Evolutionary conservation across 2,113 vertebrate genomes (phyloP).

Genomic region (Centropristis striata): DNA sequence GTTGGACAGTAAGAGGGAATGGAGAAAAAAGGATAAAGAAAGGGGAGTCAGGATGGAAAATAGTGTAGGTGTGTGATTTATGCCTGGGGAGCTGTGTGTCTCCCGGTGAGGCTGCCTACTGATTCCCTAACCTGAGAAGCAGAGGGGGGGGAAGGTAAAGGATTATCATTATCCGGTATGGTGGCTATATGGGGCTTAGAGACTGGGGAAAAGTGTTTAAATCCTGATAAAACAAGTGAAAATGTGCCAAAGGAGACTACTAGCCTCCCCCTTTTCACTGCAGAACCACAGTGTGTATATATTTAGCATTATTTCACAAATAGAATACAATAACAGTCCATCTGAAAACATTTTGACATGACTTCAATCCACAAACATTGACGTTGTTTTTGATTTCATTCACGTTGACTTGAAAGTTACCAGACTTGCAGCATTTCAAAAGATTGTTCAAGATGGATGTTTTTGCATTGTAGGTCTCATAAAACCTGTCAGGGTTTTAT

Average conservation of each 20-base stretch:
- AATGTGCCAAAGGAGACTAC: conserved; percentile 7
- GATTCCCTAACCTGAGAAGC: conserved; percentile 60
- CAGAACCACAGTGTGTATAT: conserved; percentile 1
- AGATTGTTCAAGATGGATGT: not conserved
- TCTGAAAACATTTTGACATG: not conserved
- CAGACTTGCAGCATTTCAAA: not conserved
- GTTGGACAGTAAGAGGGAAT: not conserved
- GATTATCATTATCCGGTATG: conserved; percentile 41
- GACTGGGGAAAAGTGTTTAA: not conserved
- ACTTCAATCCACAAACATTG: not conserved
- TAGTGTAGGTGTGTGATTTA: conserved; percentile 70
- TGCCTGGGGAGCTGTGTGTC: conserved; percentile 64
- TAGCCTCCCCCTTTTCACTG: not conserved
- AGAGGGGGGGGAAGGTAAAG: not conserved
- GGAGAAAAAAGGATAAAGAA: conserved; percentile 27
- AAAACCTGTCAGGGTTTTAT: not conserved
- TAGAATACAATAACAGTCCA: not conserved
- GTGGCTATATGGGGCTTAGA: conserved; percentile 28
- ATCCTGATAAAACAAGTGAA: conserved; percentile 20
- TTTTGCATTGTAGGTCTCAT: not conserved
- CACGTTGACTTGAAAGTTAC: not conserved
- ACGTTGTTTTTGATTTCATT: not conserved
- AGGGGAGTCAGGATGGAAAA: conserved; percentile 30
- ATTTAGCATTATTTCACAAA: not conserved
- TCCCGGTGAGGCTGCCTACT: conserved; percentile 61